Base-by-base conservation (phyloP, 2,888 invertebrate genomes). In the Sphinx pinastri region DNA sequence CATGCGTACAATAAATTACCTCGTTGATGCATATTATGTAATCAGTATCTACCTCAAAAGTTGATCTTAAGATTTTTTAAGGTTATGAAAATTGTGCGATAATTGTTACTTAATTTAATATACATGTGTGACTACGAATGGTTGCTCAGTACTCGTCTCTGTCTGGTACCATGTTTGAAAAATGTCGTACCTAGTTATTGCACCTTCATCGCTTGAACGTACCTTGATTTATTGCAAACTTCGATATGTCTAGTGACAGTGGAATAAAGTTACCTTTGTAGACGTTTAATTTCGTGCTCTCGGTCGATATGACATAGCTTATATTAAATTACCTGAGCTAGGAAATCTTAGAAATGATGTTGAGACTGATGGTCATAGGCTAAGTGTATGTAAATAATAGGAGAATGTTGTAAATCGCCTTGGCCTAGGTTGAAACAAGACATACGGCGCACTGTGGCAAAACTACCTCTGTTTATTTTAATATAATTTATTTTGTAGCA, bases 301-400 rank as follows among this genome's bases (percentile, higher is more conserved):
- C 89, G 85, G 85, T 88, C 84, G 84, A 84, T 76, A 83, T 83
- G 85, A 89, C 87, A 86, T 87, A 89, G 89, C 89, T 89, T 89
- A 80, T 88, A 87, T 84, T 84, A 80, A 86, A 88, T 86, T 87
- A 89, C 84, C 85, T 84, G 91, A 89, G 89, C 89, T 89, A 89
- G 89, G 84, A 84, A 88, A 89, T 89, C 86, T 88, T 91, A 87
- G 87, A 88, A 84, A 85, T 84, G 88, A 87, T 89, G 93, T 93
- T 88, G 93, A 92, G 93, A 92, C 93, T 92, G 93, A 94, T 75
- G 93, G 94, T 90, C 93, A 90, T 90, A 89, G 94, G 93, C 93
- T 92, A 90, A 90, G 88, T 87, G 89, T 90, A 89, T 94, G 93
- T 94, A 94, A 92, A 94, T 94, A 93, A 86, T 94, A 93, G 93